Base-by-base conservation (phyloP, 1,140 invertebrate genomes). In the Limonius californicus region DNA sequence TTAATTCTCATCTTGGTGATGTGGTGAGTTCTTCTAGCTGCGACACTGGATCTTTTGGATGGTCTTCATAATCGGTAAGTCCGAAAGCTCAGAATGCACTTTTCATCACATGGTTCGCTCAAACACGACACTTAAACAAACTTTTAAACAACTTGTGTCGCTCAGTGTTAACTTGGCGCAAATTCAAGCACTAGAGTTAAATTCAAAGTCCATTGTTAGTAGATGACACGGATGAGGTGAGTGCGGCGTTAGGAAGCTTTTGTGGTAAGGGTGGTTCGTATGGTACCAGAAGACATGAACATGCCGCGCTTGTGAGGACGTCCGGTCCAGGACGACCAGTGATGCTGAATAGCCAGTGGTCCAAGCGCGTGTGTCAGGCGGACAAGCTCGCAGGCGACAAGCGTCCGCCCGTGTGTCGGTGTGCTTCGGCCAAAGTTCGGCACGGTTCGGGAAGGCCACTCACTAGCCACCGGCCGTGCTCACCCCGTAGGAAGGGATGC, bases 1-100 rank as follows among this genome's bases (percentile, higher is more conserved):
- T 94, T 94, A 84, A 94, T 93, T 91, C 91, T 90, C 91, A 94
- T 94, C 84, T 87, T 92, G 89, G 71, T 61, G 50, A 21, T 19
- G 8, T 50, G 3, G 45, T 18, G 8, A 50, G 12, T 19, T 50
- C 45, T 50, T 39, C n/a, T 12, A 39, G 2, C n/a, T 39, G 7
- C 8, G 35, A 39, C 45, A 50, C 45, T 50, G 9, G n/a, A 6
- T 50, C 8, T 19, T 19, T 50, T 50, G 16, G 19, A 3, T 6
- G n/a, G 11, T 39, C 35, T 39, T 39, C 35, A 39, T 39, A 39
- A 39, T 14, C 11, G 23, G 23, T 27, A 27, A 27, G 23, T 27
- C 23, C 23, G n/a, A 39, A 39, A 39, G 35, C 35, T 39, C 35
- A 39, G 8, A 39, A 2, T 12, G n/a, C 35, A 39, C 35, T 18